These are phyloP conservation scores for Myrmecophaga tridactyla DNA, from an alignment of 2,113 vertebrate species.

Conservation along the genomic window DNA sequence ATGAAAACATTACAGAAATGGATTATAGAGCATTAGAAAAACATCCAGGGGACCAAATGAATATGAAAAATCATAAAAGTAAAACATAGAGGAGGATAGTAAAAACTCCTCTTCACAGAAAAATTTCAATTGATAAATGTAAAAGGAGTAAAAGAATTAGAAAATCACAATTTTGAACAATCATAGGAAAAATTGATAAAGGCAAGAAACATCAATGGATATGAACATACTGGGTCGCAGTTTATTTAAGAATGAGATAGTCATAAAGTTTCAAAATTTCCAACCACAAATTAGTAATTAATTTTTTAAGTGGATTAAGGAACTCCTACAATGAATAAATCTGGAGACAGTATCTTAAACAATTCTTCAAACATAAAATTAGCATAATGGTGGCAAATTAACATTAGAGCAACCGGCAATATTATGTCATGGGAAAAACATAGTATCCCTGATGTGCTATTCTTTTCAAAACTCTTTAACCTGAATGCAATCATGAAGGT, in stretches of 20 bases:
- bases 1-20: background rate
- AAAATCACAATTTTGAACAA: background rate
- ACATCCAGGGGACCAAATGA: background rate
- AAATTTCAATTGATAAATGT: no score
- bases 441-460: background rate
- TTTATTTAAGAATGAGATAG: background rate
- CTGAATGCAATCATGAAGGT: background rate
- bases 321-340: background rate
- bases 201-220: background rate
- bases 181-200: background rate
- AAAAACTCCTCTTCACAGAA: background rate
- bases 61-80: background rate
- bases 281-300: background rate
- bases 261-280: background rate
- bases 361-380: background rate
- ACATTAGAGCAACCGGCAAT: background rate
- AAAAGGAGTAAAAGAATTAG: no score
- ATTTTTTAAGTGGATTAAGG: background rate
- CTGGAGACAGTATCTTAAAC: background rate
- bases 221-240: background rate
- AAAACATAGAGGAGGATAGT: background rate
- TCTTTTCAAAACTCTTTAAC: background rate
- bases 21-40: background rate
- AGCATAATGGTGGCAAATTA: background rate
- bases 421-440: background rate